Evolutionary conservation across 1,140 invertebrate genomes (phyloP).

Genomic region (Phenacoccus solenopsis): DNA sequence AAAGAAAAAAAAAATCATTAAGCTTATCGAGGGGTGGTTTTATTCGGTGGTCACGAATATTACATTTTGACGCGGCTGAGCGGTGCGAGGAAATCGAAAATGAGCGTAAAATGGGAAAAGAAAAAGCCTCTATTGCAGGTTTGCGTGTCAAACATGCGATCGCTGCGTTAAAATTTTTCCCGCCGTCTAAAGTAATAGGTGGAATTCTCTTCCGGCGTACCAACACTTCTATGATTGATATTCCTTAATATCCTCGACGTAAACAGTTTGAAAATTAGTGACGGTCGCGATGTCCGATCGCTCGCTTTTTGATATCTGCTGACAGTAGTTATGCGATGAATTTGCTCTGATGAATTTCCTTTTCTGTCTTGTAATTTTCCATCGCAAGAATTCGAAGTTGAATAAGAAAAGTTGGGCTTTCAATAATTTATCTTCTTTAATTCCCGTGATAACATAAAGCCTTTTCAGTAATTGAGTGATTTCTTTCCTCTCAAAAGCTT

Average conservation of each 20-base stretch:
- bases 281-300: too few species aligned
- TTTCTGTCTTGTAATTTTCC: too few species aligned
- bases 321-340: too few species aligned
- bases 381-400: too few species aligned
- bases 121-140: neutral
- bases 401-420: too few species aligned
- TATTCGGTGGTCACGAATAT: neutral
- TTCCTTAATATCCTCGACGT: neutral
- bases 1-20: neutral
- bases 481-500: too few species aligned
- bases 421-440: too few species aligned
- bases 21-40: neutral
- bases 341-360: too few species aligned
- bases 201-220: neutral
- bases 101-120: neutral
- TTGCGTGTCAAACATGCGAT: conserved; percentile 1
- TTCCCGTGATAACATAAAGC: too few species aligned
- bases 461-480: too few species aligned
- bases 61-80: neutral
- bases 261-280: too few species aligned
- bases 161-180: neutral
- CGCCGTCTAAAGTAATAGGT: neutral
- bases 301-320: too few species aligned
- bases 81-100: neutral
- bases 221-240: conserved; percentile 2